Base-by-base conservation (phyloP, 1,140 invertebrate species). In the Leucophenga varia region DNA sequence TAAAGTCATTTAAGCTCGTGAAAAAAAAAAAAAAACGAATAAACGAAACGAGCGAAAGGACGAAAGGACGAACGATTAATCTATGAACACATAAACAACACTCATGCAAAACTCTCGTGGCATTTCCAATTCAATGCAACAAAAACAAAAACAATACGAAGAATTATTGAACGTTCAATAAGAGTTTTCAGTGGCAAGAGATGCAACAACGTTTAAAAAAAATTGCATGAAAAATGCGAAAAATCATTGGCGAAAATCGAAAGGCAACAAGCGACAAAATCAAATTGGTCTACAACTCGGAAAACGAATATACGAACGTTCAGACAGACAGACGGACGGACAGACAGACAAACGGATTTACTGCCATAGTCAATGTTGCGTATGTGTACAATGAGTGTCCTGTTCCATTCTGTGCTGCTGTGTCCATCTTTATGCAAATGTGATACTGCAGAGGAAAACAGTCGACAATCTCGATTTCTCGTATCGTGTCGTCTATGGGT, bases 81-180 rank as follows among this genome's bases (percentile, higher is more conserved):
- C 64, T 69, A 69, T 69, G 64, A 69, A 69, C 64, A 69, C 64
- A 69, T 69, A 69, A 69, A 69, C 64, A 69, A 69, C 64, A 64
- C 58, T 56, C 52, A 50, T 5, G 34, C 22, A 25, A 25, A 59
- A 45, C 47, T 49, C 42, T 30, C 39, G 25, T n/a, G 31, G 35
- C 17, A 20, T 36, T 3, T 12, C 4, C 3, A 21, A 32, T 37
- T 38, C 38, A 17, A 30, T 13, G 35, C 36, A 43, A 28, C 1
- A 28, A 35, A 28, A 28, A 8, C 22, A 38, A 32, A 19, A 17
- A 52, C 6, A 35, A 6, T 1, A 31, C 4, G n/a, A 45, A 37
- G n/a, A 2, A 46, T 22, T 17, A 21, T 17, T 10, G 22, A 25
- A 42, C 12, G 43, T n/a, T n/a, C n/a, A n/a, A n/a, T n/a, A n/a